A percentile compares a stretch with the other conserved stretches of the same genome.
phyloP scores from a whole-genome alignment of 2,888 invertebrate species.

The Pogonocherus hispidulus region DNA sequence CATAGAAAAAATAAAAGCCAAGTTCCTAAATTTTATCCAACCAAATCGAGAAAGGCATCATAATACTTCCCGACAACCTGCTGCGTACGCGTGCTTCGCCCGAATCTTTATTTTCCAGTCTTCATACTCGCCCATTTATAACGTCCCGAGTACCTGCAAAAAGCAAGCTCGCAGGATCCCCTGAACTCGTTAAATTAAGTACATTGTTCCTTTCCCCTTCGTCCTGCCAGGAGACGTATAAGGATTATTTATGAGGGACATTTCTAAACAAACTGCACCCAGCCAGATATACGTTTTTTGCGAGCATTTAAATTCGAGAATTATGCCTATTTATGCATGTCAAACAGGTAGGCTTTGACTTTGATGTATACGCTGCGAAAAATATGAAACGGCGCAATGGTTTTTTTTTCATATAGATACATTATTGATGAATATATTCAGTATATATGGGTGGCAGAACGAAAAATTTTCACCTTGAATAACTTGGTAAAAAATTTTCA shows the following conservation, averaged over 20 bases:
- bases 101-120: background rate
- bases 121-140: constrained; percentile 6
- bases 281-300: background rate
- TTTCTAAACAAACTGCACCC: constrained; percentile 14
- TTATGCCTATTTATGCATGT: background rate
- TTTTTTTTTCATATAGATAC: too few species aligned
- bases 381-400: background rate
- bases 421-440: too few species aligned
- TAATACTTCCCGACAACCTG: background rate
- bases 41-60: too few species aligned
- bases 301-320: background rate
- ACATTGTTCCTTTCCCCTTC: constrained; percentile 34
- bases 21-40: too few species aligned
- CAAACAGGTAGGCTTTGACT: background rate
- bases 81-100: background rate
- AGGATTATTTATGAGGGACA: constrained; percentile 20
- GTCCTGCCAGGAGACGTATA: constrained; percentile 20
- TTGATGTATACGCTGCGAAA: background rate
- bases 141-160: constrained; percentile 10
- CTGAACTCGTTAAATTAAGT: constrained; percentile 43
- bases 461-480: too few species aligned
- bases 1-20: too few species aligned
- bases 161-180: constrained; percentile 24
- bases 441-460: too few species aligned
- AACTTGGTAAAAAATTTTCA: too few species aligned